Evolutionary conservation across 2,888 invertebrate species (phyloP).

Genomic region (Busseola fusca): DNA sequence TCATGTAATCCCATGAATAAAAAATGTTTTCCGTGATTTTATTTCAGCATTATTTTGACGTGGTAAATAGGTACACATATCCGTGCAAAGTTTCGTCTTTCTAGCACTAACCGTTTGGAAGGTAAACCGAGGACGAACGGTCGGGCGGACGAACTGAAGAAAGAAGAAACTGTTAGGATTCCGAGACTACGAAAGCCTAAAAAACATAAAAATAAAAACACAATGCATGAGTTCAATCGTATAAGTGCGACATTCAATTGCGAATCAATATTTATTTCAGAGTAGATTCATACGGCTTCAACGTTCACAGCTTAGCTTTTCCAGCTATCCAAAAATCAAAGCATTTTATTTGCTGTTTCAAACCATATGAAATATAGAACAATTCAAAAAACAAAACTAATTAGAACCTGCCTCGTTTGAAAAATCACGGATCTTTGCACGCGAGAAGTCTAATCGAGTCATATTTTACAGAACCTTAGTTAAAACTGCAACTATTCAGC

Average conservation of each 20-base stretch:
- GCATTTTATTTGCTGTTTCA: constrained; percentile 17
- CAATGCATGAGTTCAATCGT: constrained; percentile 15
- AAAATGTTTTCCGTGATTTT: no score
- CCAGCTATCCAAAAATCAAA: constrained; percentile 3
- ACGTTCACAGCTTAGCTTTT: constrained; percentile 25
- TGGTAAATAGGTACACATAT: no score
- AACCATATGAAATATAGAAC: constrained; percentile 8
- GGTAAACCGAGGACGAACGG: no score
- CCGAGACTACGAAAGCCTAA: no score
- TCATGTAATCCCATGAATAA: no score
- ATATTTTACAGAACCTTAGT: constrained; percentile 65
- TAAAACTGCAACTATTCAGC: constrained; percentile 67
- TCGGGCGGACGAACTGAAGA: no score
- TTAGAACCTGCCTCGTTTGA: constrained; percentile 32
- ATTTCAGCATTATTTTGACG: no score
- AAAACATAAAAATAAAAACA: constrained; percentile 11
- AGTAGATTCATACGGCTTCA: constrained; percentile 34
- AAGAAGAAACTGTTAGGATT: no score
- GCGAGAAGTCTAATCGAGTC: constrained; percentile 66
- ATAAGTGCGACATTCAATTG: constrained; percentile 27
- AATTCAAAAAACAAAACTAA: constrained; percentile 19
- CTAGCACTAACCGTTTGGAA: no score
- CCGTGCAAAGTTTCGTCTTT: no score
- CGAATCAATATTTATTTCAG: constrained; percentile 26
- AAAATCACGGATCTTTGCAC: constrained; percentile 55